Base-by-base conservation (phyloP, 2,888 invertebrate genomes). In the Napeogenes sylphis region DNA sequence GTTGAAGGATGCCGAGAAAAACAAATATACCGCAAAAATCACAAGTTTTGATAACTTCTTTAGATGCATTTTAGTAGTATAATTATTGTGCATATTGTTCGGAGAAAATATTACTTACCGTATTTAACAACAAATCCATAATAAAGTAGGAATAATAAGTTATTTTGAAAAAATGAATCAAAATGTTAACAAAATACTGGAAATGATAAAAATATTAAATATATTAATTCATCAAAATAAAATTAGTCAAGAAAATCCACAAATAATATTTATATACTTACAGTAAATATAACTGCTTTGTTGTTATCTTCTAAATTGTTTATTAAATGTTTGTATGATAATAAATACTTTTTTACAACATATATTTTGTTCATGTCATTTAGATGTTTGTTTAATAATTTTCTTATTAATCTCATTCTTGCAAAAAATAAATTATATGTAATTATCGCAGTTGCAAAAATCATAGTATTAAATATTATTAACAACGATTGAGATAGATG, bases 311-410 rank as follows among this genome's bases (percentile, higher is more conserved):
- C 30, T 30, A 51, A 30, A 51, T 51, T 51, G 10, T 51, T 51
- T 51, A 51, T 30, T 51, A 51, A 51, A 51, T 51, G 51, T 8
- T 51, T 51, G 30, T 51, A 51, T 51, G 51, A 51, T 30, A 51
- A 51, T 51, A 51, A 12, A 51, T 51, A 51, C 10, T 51, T 51
- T 10, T 30, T 3, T 30, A 51, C 4, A 5, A 51, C 51, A 30
- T 8, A 30, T 30, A 30, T 51, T 30, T 51, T 51, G 30, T 51
- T 30, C 2, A 3, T 5, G n/a, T 21, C 30, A 30, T 51, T 51
- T 12, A 51, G 30, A 51, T 51, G 51, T 21, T 51, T 30, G 8
- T n/a, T 51, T 51, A 51, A 51, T 30, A 51, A 51, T 30, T 30
- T 2, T 30, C 30, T 51, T 30, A 51, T 51, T 30, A 51, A 8